Evolutionary conservation across 2,888 invertebrate species (phyloP).

Genomic region (Meiosimyza platycephala): DNA sequence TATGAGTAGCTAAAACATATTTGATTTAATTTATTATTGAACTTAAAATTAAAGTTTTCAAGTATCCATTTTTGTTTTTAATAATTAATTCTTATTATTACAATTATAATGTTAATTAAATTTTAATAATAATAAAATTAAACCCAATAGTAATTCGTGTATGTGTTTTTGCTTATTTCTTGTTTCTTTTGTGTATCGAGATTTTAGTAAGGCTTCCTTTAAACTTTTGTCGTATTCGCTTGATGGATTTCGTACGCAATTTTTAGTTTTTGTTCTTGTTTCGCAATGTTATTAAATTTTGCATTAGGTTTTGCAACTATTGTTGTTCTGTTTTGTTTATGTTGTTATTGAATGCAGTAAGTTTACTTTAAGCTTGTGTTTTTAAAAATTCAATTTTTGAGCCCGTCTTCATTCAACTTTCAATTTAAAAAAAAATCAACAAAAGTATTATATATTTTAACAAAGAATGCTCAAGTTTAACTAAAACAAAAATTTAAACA

Average conservation of each 20-base stretch:
- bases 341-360: constrained; percentile 10
- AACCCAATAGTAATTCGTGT: constrained; percentile 54
- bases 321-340: constrained; percentile 15
- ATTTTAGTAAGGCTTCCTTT: constrained; percentile 49
- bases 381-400: constrained; percentile 16
- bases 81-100: constrained; percentile 62
- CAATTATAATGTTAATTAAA: constrained; percentile 56
- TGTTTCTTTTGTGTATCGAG: constrained; percentile 46
- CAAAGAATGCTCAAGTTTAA: constrained; percentile 12
- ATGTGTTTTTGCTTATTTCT: constrained; percentile 38
- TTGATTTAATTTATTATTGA: constrained; percentile 5
- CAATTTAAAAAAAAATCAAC: constrained; percentile 13
- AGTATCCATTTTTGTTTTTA: constrained; percentile 54
- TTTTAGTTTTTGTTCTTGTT: constrained; percentile 39
- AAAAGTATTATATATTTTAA: constrained; percentile 11
- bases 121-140: constrained; percentile 59
- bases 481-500: constrained; percentile 14
- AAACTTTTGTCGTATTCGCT: constrained; percentile 38
- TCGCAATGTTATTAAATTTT: not conserved
- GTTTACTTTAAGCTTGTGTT: constrained; percentile 27
- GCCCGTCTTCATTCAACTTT: constrained; percentile 22
- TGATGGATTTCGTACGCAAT: constrained; percentile 38
- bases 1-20: not conserved
- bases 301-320: not conserved
- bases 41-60: constrained; percentile 45